These are phyloP conservation scores for Synanthedon vespiformis DNA, from an alignment of 2,888 invertebrate species.

Conservation along the genomic window DNA sequence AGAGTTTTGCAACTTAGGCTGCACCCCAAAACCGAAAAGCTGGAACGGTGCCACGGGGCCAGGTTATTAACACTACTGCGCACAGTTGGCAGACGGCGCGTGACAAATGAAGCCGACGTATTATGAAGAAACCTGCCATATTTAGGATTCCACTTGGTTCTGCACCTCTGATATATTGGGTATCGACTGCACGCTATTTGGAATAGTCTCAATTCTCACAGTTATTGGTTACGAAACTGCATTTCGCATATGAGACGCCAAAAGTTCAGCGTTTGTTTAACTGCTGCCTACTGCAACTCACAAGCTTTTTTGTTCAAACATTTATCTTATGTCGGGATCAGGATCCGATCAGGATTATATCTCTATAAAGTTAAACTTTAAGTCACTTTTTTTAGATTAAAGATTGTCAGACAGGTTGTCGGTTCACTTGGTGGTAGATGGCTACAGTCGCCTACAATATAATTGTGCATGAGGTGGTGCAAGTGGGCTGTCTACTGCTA, in stretches of 20 bases:
- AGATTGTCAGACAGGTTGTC: too few species aligned
- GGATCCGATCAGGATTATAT: too few species aligned
- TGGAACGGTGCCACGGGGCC: slow-evolving; percentile 51
- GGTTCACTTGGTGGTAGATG: too few species aligned
- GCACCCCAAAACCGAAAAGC: slow-evolving; percentile 11
- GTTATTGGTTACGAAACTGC: neutral
- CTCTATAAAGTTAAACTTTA: too few species aligned
- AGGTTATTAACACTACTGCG: slow-evolving; percentile 53
- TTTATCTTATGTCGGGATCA: too few species aligned
- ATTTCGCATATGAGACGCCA: neutral
- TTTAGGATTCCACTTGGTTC: slow-evolving; percentile 6
- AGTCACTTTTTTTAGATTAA: too few species aligned
- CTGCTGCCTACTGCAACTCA: neutral
- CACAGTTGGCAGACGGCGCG: slow-evolving; percentile 42
- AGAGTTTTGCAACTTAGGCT: too few species aligned
- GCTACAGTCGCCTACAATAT: too few species aligned
- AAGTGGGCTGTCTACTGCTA: too few species aligned
- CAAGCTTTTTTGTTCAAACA: too few species aligned
- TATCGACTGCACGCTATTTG: neutral
- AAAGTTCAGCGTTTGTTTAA: neutral
- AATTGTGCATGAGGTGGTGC: too few species aligned
- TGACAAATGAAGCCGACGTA: slow-evolving; percentile 61
- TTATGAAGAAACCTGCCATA: slow-evolving; percentile 48
- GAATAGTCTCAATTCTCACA: neutral
- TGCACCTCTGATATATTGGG: neutral